Conservation (phyloP, 2,113 vertebrate genomes). For the Podarcis muralis region DNA sequence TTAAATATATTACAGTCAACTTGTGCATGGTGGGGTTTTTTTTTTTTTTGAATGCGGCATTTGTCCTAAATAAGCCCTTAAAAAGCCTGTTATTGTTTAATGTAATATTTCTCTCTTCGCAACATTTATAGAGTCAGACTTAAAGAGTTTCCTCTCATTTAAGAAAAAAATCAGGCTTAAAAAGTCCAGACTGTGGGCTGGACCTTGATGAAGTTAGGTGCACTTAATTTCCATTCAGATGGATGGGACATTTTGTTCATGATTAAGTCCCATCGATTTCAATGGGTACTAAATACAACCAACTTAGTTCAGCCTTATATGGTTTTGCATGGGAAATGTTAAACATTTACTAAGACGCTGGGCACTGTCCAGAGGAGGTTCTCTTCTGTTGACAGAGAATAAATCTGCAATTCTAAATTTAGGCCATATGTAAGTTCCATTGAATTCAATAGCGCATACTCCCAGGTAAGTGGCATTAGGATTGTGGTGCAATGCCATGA, state of each 20-base stretch:
- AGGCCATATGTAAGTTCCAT: neutral
- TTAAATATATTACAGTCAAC: neutral
- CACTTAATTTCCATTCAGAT: too few relatives aligned
- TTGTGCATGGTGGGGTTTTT: neutral
- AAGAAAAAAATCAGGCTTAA: neutral
- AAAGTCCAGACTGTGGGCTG: neutral
- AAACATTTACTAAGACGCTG: neutral
- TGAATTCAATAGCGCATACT: neutral
- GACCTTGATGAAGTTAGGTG: too few relatives aligned
- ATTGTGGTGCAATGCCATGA: too few relatives aligned
- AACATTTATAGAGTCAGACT: neutral
- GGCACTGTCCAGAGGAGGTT: neutral
- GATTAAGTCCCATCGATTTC: too few relatives aligned
- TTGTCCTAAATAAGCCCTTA: neutral
- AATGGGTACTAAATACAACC: too few relatives aligned
- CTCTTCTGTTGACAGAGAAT: neutral
- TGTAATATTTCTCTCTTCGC: neutral
- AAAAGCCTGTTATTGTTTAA: neutral
- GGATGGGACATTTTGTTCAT: too few relatives aligned
- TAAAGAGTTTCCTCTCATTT: neutral
- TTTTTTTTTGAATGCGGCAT: neutral
- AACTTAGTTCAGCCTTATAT: too few relatives aligned
- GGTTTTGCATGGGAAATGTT: neutral
- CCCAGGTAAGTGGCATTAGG: too few relatives aligned
- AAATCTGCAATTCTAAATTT: neutral